A percentile compares a stretch with the other conserved stretches of the same genome.
Conservation (phyloP, 1,140 invertebrate species). For the Babylonia areolata region DNA sequence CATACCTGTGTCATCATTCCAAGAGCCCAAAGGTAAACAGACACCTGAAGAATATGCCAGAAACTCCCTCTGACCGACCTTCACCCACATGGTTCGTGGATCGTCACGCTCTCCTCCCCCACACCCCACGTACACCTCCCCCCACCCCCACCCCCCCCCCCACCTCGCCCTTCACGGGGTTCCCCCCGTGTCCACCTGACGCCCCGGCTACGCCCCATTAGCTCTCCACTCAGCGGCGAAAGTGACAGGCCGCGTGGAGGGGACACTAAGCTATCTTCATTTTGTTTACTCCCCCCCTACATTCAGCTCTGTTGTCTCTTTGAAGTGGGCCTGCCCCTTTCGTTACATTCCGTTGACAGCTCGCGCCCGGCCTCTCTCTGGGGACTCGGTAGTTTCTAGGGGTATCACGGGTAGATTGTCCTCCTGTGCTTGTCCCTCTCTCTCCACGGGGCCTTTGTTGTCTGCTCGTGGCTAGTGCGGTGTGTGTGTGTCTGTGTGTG, state of each 20-base stretch:
- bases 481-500: not conserved
- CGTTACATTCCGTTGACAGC: not conserved
- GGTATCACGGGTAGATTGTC: not conserved
- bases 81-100: not conserved
- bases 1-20: not conserved
- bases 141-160: not conserved
- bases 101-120: not conserved
- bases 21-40: too few relatives aligned
- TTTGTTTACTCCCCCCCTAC: too few relatives aligned
- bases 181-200: not conserved
- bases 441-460: not conserved
- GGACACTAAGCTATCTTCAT: too few relatives aligned
- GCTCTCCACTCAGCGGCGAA: too few relatives aligned
- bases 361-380: not conserved
- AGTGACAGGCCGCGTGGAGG: too few relatives aligned
- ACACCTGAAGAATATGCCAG: not conserved
- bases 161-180: not conserved
- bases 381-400: not conserved
- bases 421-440: not conserved
- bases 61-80: not conserved
- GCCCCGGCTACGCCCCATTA: too few relatives aligned
- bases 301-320: not conserved
- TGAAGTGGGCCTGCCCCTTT: not conserved
- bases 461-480: not conserved
- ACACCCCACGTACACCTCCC: not conserved